phyloP scores from a whole-genome alignment of 2,888 invertebrate species.

The Drosophila subsilvestris region DNA sequence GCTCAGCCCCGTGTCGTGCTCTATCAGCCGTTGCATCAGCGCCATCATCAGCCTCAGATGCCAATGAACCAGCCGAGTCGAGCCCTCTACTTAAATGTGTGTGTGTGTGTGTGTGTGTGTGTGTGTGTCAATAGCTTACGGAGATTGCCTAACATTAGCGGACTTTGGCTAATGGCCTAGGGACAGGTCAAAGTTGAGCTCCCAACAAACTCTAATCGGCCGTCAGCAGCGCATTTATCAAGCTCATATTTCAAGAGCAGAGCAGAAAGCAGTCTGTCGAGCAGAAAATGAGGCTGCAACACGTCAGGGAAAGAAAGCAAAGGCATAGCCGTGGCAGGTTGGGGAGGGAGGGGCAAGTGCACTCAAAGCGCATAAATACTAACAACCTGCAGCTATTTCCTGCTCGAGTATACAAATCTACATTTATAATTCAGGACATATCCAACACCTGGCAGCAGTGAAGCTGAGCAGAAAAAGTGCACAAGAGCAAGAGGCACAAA shows the following conservation, averaged over 20 bases:
- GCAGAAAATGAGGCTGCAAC: constrained; percentile 6
- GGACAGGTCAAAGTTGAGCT: background rate
- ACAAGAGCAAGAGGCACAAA: constrained; percentile 14
- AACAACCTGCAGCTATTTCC: constrained; percentile 56
- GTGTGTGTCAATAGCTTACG: constrained; percentile 23
- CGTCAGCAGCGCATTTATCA: background rate
- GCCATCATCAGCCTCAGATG: background rate
- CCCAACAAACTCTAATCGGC: background rate
- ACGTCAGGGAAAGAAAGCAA: background rate
- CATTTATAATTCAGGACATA: constrained; percentile 60
- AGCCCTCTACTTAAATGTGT: too few relatives aligned
- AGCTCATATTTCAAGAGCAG: background rate
- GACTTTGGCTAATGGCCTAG: background rate
- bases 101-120: too few relatives aligned
- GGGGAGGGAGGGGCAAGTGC: constrained; percentile 13
- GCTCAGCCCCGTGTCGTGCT: constrained; percentile 44
- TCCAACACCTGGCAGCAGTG: constrained; percentile 35
- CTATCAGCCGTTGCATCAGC: constrained; percentile 48
- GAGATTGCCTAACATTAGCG: constrained; percentile 7
- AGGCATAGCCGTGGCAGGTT: background rate
- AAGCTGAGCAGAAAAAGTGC: constrained; percentile 26
- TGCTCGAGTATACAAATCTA: constrained; percentile 60
- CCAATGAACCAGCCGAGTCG: constrained; percentile 18
- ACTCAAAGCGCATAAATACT: constrained; percentile 45
- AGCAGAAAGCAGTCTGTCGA: background rate